Evolutionary conservation across 2,888 invertebrate genomes (phyloP).

Genomic region (Capitulum mitella): DNA sequence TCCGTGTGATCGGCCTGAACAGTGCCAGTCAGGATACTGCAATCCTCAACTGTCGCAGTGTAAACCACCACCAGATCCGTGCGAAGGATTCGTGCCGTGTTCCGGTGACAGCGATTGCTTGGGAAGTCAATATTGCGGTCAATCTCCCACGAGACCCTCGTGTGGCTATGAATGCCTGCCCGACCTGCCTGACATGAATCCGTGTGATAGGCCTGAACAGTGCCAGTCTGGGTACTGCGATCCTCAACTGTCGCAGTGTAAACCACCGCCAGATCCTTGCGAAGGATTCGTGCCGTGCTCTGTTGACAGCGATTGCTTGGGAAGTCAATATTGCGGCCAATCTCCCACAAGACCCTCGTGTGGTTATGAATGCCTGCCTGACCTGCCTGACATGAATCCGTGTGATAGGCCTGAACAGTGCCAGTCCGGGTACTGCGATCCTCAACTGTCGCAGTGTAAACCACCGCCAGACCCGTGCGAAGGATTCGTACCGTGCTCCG

Average conservation of each 20-base stretch:
- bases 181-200: background rate
- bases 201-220: background rate
- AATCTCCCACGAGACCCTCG: background rate
- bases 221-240: background rate
- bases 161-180: background rate
- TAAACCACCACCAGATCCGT: background rate
- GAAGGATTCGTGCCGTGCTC: background rate
- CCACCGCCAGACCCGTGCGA: background rate
- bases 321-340: background rate
- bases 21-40: background rate
- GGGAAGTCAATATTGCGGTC: background rate
- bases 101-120: background rate
- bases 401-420: background rate
- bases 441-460: background rate
- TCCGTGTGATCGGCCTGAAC: background rate
- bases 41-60: background rate
- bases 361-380: background rate
- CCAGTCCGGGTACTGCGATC: background rate
- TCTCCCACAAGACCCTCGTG: background rate
- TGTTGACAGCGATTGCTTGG: background rate
- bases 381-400: background rate
- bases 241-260: background rate
- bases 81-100: background rate
- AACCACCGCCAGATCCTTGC: background rate
- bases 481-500: background rate